Evolutionary conservation across 2,113 vertebrate species (phyloP), one percentile per base, ranked within the genome.

Genomic region (Apeltes quadracus): DNA sequence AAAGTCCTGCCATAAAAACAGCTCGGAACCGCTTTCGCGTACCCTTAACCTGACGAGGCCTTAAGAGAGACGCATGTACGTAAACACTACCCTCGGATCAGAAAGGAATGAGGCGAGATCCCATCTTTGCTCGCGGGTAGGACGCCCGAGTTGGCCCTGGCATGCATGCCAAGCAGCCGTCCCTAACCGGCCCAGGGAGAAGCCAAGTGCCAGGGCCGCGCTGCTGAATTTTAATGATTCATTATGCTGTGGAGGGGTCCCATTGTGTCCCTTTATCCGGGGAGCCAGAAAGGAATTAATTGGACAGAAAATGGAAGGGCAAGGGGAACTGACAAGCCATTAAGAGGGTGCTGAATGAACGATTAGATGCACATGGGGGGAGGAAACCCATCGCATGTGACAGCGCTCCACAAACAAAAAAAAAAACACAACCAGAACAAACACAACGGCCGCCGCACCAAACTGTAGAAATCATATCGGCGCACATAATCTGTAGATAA

Each of bases 231-330:
- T 96, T 96, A 98, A 98, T 98, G 96, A 98, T 93, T 95, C 95
- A 95, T 96, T 96, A 96, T 95, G 94, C 93, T 91, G 89, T 82
- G 92, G 90, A 94, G 91, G 94, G 90, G 91, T 91, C 91, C 84
- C 87, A 96, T 98, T 98, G 96, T 98, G 93, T 96, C 92, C 92
- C 92, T 97, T 97, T 97, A 97, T 96, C 96, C 94, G 95, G 95
- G 95, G 91, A 93, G 94, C 92, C 94, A 96, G 95, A 98, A 97
- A 97, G 96, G 95, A 98, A 97, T 98, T 97, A 98, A 98, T 98
- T 97, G 96, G 96, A 97, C 95, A 97, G 96, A 98, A 97, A 98
- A 97, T 97, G 95, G 95, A 95, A 95, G 95, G 95, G 94, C 94
- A 95, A 93, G 93, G 94, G 94, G 94, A 95, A 95, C 95, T 95